Evolutionary conservation across 2,888 invertebrate genomes (phyloP).

Genomic region (Zygogramma bicolorata): DNA sequence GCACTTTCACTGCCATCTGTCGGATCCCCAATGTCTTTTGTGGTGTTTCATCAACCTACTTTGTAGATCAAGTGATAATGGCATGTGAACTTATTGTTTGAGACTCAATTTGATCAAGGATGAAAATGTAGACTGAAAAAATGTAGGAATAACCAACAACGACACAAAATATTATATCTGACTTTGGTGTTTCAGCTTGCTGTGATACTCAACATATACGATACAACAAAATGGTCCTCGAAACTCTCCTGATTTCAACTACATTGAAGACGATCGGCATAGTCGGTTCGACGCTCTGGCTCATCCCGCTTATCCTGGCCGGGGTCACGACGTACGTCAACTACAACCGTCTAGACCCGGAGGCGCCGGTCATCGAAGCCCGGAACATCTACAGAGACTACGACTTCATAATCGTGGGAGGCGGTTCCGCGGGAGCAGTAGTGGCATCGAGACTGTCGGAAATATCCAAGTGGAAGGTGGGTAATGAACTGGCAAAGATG

Average conservation of each 20-base stretch:
- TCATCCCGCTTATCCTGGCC: slow-evolving; percentile 85
- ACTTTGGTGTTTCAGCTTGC: slow-evolving; percentile 37
- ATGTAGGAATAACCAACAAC: too few relatives aligned
- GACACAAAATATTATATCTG: too few relatives aligned
- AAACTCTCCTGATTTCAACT: slow-evolving; percentile 81
- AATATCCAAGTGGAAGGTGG: slow-evolving; percentile 76
- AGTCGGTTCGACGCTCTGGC: slow-evolving; percentile 83
- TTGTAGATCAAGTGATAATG: too few relatives aligned
- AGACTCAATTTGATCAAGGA: too few relatives aligned
- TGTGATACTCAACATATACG: slow-evolving; percentile 40
- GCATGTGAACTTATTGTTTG: too few relatives aligned
- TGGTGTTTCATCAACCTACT: too few relatives aligned
- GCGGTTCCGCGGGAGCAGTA: slow-evolving; percentile 91
- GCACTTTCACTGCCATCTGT: too few relatives aligned
- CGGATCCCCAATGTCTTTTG: too few relatives aligned
- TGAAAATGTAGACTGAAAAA: too few relatives aligned
- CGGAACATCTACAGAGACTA: slow-evolving; percentile 76
- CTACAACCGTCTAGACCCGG: slow-evolving; percentile 85
- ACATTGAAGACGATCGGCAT: slow-evolving; percentile 83
- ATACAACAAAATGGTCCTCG: slow-evolving; percentile 75
- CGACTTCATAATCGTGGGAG: slow-evolving; percentile 87
- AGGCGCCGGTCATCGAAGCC: slow-evolving; percentile 79
- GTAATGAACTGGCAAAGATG: too few relatives aligned
- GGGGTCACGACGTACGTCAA: slow-evolving; percentile 83
- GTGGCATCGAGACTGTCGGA: slow-evolving; percentile 83